Evolutionary conservation across 1,140 invertebrate species (phyloP).

Genomic region (Calephelis nemesis): DNA sequence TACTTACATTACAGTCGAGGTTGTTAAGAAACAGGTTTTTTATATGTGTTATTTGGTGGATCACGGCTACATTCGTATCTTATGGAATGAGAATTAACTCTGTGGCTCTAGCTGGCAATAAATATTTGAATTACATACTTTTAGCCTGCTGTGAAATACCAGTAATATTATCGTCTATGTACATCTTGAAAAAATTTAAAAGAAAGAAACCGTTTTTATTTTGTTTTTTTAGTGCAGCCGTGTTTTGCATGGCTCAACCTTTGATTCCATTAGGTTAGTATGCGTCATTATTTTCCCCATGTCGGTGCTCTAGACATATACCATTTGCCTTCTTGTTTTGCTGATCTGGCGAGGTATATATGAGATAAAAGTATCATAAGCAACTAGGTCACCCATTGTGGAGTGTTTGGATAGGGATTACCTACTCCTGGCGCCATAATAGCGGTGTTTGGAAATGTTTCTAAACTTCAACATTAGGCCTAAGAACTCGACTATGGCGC

Average conservation of each 20-base stretch:
- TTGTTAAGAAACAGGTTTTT: slow-evolving; percentile 56
- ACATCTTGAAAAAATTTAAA: slow-evolving; percentile 48
- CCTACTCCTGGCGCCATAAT: no score
- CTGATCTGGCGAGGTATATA: no score
- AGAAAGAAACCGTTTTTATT: slow-evolving; percentile 53
- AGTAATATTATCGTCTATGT: slow-evolving; percentile 80
- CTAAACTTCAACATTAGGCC: no score
- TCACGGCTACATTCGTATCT: slow-evolving; percentile 85
- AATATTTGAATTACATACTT: slow-evolving; percentile 85
- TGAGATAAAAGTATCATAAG: no score
- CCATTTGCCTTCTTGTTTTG: no score
- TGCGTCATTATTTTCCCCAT: no score
- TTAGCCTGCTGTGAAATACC: slow-evolving; percentile 83
- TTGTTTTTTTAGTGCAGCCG: slow-evolving; percentile 48
- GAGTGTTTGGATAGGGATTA: no score
- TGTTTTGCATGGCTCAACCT: slow-evolving; percentile 54
- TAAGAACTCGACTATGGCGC: no score
- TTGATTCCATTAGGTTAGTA: slow-evolving; percentile 58
- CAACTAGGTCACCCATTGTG: no score
- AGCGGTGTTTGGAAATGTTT: no score
- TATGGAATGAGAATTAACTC: slow-evolving; percentile 90
- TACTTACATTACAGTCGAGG: slow-evolving; percentile 49
- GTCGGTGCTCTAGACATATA: no score
- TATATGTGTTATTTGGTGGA: slow-evolving; percentile 85
- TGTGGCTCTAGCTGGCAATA: slow-evolving; percentile 84